These are phyloP conservation scores for Adelphocoris suturalis DNA, from an alignment of 2,888 invertebrate species.

Conservation along the genomic window DNA sequence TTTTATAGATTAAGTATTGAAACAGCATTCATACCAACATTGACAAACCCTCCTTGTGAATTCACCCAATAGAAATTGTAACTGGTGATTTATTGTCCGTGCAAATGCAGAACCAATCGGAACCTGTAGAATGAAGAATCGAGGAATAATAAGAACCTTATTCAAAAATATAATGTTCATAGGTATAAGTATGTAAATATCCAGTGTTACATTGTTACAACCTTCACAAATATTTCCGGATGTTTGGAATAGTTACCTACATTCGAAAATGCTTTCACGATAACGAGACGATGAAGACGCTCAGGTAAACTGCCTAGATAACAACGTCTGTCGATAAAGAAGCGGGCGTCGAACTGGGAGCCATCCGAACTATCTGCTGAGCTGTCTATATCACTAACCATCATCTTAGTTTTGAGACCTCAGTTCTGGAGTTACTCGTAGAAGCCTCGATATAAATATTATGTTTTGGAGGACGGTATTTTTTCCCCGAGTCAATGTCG, in stretches of 20 bases:
- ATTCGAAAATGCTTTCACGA: not conserved
- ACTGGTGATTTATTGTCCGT: not conserved
- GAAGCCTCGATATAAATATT: too few relatives aligned
- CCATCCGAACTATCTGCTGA: not conserved
- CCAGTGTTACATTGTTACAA: not conserved
- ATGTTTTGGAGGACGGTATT: too few relatives aligned
- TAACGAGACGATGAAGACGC: not conserved
- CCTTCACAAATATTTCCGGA: not conserved
- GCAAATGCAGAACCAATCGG: not conserved
- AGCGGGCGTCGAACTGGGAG: constrained; percentile 14
- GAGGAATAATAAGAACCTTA: not conserved
- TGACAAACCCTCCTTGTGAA: too few relatives aligned
- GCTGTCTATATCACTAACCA: not conserved
- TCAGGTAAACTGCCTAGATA: constrained; percentile 42
- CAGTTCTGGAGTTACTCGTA: too few relatives aligned
- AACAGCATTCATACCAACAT: too few relatives aligned
- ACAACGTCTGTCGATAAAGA: constrained; percentile 42
- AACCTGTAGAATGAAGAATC: not conserved
- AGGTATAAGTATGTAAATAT: too few relatives aligned
- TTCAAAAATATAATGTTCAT: not conserved
- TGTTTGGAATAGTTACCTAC: not conserved
- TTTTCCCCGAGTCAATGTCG: too few relatives aligned
- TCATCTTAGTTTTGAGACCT: not conserved
- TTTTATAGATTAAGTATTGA: too few relatives aligned
- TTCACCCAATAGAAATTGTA: too few relatives aligned